Conservation (phyloP, 2,888 invertebrate genomes). For the Spisula solida region DNA sequence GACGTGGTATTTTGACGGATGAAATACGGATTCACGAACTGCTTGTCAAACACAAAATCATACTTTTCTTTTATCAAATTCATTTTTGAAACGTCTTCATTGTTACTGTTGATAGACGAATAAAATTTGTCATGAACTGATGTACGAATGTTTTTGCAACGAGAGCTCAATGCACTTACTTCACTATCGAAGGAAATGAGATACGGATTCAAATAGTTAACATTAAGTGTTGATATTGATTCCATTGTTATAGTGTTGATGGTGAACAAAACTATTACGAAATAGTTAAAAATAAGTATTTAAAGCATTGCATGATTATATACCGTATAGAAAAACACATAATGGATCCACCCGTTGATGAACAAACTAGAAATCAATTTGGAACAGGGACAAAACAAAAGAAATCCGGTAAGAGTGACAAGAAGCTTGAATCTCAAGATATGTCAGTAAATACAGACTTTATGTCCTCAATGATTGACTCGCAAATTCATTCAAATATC, state of each 20-base stretch:
- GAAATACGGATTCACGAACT: slow-evolving; percentile 37
- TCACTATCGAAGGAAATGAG: slow-evolving; percentile 20
- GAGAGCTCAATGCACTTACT: neutral
- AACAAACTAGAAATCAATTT: neutral
- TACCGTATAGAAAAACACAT: neutral
- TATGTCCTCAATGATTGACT: no score
- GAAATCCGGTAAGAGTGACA: neutral
- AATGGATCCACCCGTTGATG: neutral
- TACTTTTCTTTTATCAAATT: slow-evolving; percentile 26
- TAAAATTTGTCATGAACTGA: slow-evolving; percentile 37
- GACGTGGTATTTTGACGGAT: slow-evolving; percentile 20
- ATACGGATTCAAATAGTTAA: slow-evolving; percentile 16
- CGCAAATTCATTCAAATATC: no score
- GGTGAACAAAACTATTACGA: neutral
- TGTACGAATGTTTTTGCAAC: neutral
- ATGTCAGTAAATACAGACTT: no score
- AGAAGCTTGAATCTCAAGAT: no score
- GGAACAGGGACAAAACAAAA: neutral
- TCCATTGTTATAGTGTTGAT: neutral
- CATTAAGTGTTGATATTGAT: neutral
- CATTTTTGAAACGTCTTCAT: neutral
- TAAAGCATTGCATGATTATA: neutral
- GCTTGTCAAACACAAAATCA: slow-evolving; percentile 38
- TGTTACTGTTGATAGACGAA: slow-evolving; percentile 19
- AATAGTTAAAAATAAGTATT: neutral